phyloP scores from a whole-genome alignment of 2,797 vertebrate species.

The Thripadectes ignobilis region DNA sequence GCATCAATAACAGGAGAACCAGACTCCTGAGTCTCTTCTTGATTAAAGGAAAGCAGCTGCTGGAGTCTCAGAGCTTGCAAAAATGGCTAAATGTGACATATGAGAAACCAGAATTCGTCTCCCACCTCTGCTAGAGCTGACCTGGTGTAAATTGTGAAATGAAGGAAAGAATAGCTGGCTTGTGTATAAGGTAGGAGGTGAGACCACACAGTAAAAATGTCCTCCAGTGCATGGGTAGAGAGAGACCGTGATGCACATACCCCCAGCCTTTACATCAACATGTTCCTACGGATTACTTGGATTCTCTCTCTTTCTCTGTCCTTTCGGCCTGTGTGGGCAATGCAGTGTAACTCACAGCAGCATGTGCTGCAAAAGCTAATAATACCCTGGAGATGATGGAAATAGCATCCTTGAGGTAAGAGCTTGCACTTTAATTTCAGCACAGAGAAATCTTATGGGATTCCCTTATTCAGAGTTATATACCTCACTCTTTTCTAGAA shows the following conservation, averaged over 20 bases:
- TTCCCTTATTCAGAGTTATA: conserved; percentile 51
- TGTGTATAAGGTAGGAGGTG: conserved; percentile 19
- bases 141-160: conserved; percentile 39
- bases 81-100: conserved; percentile 28
- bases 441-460: conserved; percentile 52
- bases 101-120: conserved; percentile 29
- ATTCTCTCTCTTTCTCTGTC: conserved; percentile 11
- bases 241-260: not conserved
- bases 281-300: not conserved
- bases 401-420: conserved; percentile 53
- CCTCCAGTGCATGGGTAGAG: not conserved
- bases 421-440: conserved; percentile 53
- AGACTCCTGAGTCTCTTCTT: not conserved
- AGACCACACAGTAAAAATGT: not conserved
- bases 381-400: conserved; percentile 47
- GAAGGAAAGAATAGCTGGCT: conserved; percentile 20
- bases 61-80: conserved; percentile 31
- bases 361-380: conserved; percentile 42
- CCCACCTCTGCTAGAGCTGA: conserved; percentile 18
- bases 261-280: not conserved
- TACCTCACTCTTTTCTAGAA: conserved; percentile 51
- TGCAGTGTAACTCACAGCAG: not conserved
- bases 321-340: conserved; percentile 42
- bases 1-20: not conserved
- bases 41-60: conserved; percentile 53